A percentile compares a stretch with the other conserved stretches of the same genome.
Evolutionary conservation across 23 tunicate species (phyloP).

Genomic region (Styela plicata): DNA sequence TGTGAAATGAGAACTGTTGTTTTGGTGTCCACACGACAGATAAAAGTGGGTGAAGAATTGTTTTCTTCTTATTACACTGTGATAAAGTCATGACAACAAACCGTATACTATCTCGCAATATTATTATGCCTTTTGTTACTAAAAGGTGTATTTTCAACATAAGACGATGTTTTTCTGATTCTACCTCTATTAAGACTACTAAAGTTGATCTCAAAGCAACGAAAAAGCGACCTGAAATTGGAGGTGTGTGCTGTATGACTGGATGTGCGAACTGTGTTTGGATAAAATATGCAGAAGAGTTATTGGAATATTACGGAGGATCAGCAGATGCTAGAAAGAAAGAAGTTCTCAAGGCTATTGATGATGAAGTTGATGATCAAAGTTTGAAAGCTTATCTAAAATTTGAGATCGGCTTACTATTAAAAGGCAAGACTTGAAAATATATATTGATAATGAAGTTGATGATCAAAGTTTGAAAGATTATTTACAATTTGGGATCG

Average conservation of each 20-base stretch:
- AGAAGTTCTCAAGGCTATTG: slow-evolving; percentile 49
- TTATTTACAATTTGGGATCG: too few species aligned
- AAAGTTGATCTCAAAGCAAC: neutral
- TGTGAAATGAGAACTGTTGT: slow-evolving; percentile 60
- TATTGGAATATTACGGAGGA: slow-evolving; percentile 58
- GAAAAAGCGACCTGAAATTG: slow-evolving; percentile 18
- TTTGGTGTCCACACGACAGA: slow-evolving; percentile 59
- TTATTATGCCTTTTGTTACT: too few species aligned
- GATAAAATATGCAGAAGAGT: slow-evolving; percentile 87
- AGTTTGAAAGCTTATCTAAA: slow-evolving; percentile 77
- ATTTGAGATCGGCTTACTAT: slow-evolving; percentile 46
- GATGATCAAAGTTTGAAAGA: too few species aligned
- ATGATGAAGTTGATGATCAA: slow-evolving; percentile 71
- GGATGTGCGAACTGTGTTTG: slow-evolving; percentile 97
- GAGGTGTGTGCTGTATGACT: slow-evolving; percentile 70
- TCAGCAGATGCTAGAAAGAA: slow-evolving; percentile 29
- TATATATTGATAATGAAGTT: too few species aligned
- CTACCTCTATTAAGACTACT: neutral
- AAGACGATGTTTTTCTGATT: neutral
- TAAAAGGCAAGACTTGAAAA: slow-evolving; percentile 4
- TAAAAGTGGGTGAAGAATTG: slow-evolving; percentile 65
- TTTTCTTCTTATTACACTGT: slow-evolving; percentile 74
- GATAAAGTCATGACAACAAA: slow-evolving; percentile 11
- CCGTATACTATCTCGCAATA: too few species aligned
- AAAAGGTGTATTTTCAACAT: too few species aligned